Percentiles rank a stretch among this genome's conserved stretches.
These are phyloP conservation scores for Sturmia bella DNA, from an alignment of 2,888 invertebrate genomes.

Conservation along the genomic window DNA sequence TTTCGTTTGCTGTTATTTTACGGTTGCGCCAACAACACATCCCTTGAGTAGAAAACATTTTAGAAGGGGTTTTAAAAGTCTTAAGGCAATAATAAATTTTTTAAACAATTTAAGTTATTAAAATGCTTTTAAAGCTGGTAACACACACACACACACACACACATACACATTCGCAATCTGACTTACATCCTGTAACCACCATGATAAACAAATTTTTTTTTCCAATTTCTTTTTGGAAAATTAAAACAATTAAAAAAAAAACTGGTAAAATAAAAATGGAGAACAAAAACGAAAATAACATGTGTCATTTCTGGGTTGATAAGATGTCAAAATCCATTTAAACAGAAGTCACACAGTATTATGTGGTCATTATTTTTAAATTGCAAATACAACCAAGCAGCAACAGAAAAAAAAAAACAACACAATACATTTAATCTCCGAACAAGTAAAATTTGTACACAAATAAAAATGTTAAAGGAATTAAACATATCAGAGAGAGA, in stretches of 20 bases:
- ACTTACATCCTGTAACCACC: background rate
- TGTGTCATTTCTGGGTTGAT: constrained; percentile 26
- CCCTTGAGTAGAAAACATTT: constrained; percentile 4
- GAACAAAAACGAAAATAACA: background rate
- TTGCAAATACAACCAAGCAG: constrained; percentile 3
- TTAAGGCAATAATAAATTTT: constrained; percentile 21
- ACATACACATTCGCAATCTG: too few species aligned
- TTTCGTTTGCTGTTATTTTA: background rate
- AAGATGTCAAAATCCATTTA: constrained; percentile 49
- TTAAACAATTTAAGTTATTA: constrained; percentile 34
- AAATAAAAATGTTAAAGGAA: constrained; percentile 13
- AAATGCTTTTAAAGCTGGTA: constrained; percentile 7
- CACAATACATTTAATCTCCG: background rate
- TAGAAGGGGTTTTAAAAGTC: background rate
- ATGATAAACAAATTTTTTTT: background rate
- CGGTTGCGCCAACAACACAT: background rate
- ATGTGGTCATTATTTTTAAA: constrained; percentile 50
- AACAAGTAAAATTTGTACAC: background rate
- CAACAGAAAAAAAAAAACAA: background rate
- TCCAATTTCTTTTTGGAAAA: background rate
- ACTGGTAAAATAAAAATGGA: background rate
- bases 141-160: background rate
- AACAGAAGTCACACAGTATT: constrained; percentile 35
- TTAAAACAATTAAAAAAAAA: background rate
- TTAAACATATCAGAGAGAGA: background rate